Evolutionary conservation across 2,888 invertebrate genomes (phyloP), one percentile per base, ranked within the genome.

Genomic region (Diaphora mendica): DNA sequence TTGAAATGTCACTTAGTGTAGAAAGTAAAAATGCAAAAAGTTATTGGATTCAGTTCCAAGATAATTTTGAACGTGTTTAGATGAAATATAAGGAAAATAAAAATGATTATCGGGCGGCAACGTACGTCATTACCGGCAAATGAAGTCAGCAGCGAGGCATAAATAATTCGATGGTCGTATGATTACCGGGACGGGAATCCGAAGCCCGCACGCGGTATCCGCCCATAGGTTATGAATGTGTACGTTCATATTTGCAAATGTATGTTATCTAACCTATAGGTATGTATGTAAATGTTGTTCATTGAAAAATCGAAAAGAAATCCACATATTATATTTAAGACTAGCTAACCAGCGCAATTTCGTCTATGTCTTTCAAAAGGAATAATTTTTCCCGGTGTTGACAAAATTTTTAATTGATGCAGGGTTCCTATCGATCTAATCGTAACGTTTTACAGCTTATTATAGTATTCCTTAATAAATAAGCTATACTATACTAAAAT

Each of bases 81-180:
- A 85, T 87, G 87, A 86, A 88, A 89, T 90, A 89, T 90, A 87
- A 85, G 84, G 82, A 77, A 81, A 82, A 85, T 62, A 30, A 30
- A 62, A 62, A 30, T 62, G 30, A 88, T 86, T 76, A 76, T 74
- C 75, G 76, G 78, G 81, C 81, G 86, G 80, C 80, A 79, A 77
- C 80, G 82, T 80, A 82, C 81, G 85, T 89, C 88, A 90, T 91
- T 90, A 90, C 87, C 79, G 77, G 80, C 74, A 89, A 91, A 91
- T 91, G 91, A 90, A 91, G 88, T 89, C 86, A 84, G 84, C 77
- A 79, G 82, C 79, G 82, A 2, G 26, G 62, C 87, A 85, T 86
- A 87, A 91, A 91, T 90, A 88, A 89, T 87, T 85, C 86, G 86
- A 86, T 86, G 84, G 85, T 82, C 77, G 80, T 80, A 75, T 82